Evolutionary conservation across 2,113 vertebrate species (phyloP), one percentile per base, ranked within the genome.

Genomic region (Campylomormyrus tamandua): DNA sequence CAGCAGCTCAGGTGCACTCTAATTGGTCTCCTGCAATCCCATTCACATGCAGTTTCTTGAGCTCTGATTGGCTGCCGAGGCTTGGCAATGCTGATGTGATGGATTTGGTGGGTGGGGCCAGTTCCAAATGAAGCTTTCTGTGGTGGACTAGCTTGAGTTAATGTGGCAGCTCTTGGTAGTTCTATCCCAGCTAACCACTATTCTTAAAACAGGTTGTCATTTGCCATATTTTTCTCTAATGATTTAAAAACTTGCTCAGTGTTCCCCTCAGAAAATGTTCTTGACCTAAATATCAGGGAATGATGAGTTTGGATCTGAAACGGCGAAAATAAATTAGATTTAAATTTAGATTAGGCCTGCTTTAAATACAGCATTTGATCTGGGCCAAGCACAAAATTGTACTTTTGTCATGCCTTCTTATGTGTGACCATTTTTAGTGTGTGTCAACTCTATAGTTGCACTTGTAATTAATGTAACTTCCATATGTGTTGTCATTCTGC

Each of bases 11-110:
- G 83, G 70, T 90, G 85, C 46, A 58, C 58, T 80, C 39, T 31
- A 91, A 94, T 95, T 95, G 95, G 95, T 92, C 90, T 88, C 4
- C 15, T 21, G 6, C 84, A 58, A 0, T 87, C 83, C 93, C 94
- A 95, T 94, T 95, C 93, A 94, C 91, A 92, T 92, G 90, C 91
- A 94, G 93, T 92, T 94, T 94, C 94, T 92, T 93, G 92, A 50
- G 88, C 2, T 19, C 58, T 93, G 95, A 95, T 95, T 90, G 95
- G 95, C 92, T 90, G 91, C 39, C 3, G 9, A 45, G 49, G 50
- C 88, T 90, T 91, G 92, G 84, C 92, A 92, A 92, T 95, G 95
- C 93, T 95, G 95, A 95, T 94, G 95, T 95, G 95, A 94, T 94
- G 70, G 77, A 92, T 62, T 15, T 56, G 90, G 91, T 90, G 89